phyloP scores from a whole-genome alignment of 2,888 invertebrate species.

The Morinoia aosen region DNA sequence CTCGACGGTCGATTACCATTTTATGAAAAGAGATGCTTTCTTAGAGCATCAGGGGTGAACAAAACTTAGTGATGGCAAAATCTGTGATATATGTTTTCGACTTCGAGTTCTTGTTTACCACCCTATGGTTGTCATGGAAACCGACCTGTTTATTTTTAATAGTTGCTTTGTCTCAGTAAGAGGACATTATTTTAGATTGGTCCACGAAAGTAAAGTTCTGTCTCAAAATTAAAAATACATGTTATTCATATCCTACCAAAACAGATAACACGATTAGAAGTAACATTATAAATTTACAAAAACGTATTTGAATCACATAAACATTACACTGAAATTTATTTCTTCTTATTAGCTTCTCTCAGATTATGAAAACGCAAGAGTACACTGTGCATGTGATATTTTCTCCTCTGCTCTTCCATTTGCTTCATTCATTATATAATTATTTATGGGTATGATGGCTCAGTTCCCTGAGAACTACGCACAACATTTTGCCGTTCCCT shows the following conservation, averaged over 20 bases:
- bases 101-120: too few relatives aligned
- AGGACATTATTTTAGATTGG: too few relatives aligned
- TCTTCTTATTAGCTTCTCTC: background rate
- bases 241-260: too few relatives aligned
- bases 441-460: background rate
- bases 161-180: too few relatives aligned
- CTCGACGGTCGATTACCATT: too few relatives aligned
- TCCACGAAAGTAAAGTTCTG: too few relatives aligned
- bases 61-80: too few relatives aligned
- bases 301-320: background rate
- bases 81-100: too few relatives aligned
- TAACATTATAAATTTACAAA: background rate
- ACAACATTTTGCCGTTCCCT: background rate
- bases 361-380: background rate
- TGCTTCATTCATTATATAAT: background rate
- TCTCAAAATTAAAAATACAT: too few relatives aligned
- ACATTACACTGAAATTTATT: background rate
- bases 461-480: background rate
- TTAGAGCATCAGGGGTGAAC: too few relatives aligned
- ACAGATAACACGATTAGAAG: background rate
- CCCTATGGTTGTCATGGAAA: too few relatives aligned
- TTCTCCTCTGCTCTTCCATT: background rate
- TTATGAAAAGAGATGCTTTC: too few relatives aligned
- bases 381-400: background rate
- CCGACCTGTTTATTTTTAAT: background rate